Percentiles rank a stretch among this genome's conserved stretches.
Evolutionary conservation across 1,140 invertebrate genomes (phyloP).

Genomic region (Cataglyphis hispanica): DNA sequence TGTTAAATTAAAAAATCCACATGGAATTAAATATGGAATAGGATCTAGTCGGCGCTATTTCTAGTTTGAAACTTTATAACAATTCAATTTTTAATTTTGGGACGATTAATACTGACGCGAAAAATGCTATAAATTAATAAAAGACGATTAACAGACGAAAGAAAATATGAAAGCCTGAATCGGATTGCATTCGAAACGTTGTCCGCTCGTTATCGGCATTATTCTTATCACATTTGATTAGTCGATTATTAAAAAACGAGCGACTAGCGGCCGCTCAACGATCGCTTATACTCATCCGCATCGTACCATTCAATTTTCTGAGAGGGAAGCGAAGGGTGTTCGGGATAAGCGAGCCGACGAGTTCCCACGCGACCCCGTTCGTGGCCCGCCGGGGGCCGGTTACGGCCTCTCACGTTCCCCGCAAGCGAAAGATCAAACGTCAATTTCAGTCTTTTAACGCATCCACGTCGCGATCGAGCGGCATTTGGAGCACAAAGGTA

Average conservation of each 20-base stretch:
- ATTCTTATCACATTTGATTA: conserved; percentile 70
- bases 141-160: not conserved
- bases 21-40: conserved; percentile 1
- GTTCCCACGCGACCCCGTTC: conserved; percentile 75
- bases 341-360: conserved; percentile 38
- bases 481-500: conserved; percentile 16
- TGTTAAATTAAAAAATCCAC: not conserved
- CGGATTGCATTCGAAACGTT: not conserved
- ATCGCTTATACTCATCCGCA: conserved; percentile 68
- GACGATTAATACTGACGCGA: not conserved
- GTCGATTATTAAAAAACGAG: conserved; percentile 62
- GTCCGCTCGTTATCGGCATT: conserved; percentile 69
- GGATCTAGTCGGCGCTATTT: not conserved
- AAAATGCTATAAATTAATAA: not conserved
- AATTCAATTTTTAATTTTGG: not conserved
- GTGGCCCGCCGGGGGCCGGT: conserved; percentile 5
- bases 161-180: not conserved
- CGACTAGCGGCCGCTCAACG: conserved; percentile 68
- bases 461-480: conserved; percentile 11
- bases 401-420: conserved; percentile 63
- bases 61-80: not conserved
- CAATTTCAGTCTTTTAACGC: conserved; percentile 53
- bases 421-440: conserved; percentile 65
- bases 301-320: conserved; percentile 78
- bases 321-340: conserved; percentile 39